These are phyloP conservation scores for Nomada fabriciana DNA, from an alignment of 2,888 invertebrate genomes.

Conservation along the genomic window DNA sequence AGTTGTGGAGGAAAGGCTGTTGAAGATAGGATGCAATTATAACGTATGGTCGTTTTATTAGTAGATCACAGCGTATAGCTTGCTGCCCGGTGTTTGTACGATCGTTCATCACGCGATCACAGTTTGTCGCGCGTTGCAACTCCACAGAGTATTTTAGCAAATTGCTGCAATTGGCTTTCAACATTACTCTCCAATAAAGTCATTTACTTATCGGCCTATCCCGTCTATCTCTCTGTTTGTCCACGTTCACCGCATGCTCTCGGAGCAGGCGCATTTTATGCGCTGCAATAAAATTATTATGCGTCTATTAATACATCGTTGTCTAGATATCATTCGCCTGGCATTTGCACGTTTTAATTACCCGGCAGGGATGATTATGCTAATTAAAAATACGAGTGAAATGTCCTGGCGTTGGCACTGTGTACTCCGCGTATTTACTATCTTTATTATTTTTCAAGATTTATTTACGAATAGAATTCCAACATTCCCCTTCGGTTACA, in stretches of 20 bases:
- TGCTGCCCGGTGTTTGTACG: conserved; percentile 27
- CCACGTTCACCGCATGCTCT: conserved; percentile 39
- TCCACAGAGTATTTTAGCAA: conserved; percentile 48
- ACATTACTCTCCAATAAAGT: conserved; percentile 56
- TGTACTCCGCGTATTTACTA: neutral
- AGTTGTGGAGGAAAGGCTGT: no score
- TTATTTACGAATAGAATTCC: neutral
- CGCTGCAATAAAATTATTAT: neutral
- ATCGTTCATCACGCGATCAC: conserved; percentile 46
- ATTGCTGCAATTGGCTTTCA: conserved; percentile 54
- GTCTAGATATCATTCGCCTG: conserved; percentile 4
- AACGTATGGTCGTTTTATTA: conserved; percentile 2
- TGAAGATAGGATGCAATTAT: no score
- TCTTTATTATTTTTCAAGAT: no score
- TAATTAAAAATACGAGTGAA: neutral
- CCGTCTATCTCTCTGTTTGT: conserved; percentile 40
- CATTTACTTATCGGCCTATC: conserved; percentile 55
- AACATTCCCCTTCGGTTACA: neutral
- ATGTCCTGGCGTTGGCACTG: neutral
- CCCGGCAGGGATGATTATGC: no score
- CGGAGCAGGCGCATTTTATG: conserved; percentile 40
- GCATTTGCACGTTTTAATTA: neutral
- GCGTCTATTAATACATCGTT: conserved; percentile 2
- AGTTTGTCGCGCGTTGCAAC: conserved; percentile 33
- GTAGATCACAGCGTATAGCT: conserved; percentile 25